phyloP scores from a whole-genome alignment of 92 coral and sea anemone species.

The Parazoanthus swiftii region DNA sequence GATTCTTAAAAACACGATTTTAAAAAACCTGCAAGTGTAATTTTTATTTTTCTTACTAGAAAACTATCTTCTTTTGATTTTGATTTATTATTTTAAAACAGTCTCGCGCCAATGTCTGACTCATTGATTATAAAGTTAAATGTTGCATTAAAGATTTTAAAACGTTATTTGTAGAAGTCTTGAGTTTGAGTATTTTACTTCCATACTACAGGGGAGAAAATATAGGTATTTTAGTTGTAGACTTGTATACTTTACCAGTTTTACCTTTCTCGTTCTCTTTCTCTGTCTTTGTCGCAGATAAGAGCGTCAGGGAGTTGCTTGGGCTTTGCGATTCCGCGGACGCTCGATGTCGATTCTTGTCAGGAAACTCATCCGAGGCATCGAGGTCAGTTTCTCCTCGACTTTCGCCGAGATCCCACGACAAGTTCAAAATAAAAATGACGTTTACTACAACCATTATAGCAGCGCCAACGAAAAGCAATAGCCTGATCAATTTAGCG shows the following conservation, averaged over 20 bases:
- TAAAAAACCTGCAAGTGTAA: too few relatives aligned
- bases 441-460: not conserved
- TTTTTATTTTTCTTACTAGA: too few relatives aligned
- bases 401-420: not conserved
- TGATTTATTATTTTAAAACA: too few relatives aligned
- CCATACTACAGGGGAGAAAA: not conserved
- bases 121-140: too few relatives aligned
- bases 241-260: too few relatives aligned
- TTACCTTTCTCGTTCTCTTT: not conserved
- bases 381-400: not conserved
- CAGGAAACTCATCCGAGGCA: not conserved
- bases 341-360: not conserved
- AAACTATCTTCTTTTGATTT: not conserved
- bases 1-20: too few relatives aligned
- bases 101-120: not conserved
- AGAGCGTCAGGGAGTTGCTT: not conserved
- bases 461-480: not conserved
- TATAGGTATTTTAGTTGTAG: not conserved
- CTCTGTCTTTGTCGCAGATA: too few relatives aligned
- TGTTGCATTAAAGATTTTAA: too few relatives aligned
- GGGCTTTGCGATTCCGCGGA: not conserved
- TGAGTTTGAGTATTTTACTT: not conserved
- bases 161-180: too few relatives aligned
- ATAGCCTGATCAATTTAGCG: not conserved
- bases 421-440: not conserved